Conservation (phyloP, 2,797 vertebrate species). For the Diplodus puntazzo region DNA sequence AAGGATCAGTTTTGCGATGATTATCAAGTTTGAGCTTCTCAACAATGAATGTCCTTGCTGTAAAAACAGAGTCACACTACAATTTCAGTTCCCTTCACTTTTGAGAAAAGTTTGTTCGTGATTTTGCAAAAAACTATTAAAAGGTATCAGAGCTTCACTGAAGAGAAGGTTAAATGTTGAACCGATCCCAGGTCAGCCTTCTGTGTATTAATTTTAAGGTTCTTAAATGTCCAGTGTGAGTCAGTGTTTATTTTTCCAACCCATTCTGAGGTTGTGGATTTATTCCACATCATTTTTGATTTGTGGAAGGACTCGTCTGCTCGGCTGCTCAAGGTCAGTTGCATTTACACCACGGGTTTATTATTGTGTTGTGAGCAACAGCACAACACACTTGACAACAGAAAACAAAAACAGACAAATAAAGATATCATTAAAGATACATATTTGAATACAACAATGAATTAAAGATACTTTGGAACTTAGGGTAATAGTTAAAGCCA, state of each 20-base stretch:
- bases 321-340: slow-evolving; percentile 49
- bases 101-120: slow-evolving; percentile 8
- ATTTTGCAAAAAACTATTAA: slow-evolving; percentile 10
- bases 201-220: slow-evolving; percentile 16
- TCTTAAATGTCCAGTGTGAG: slow-evolving; percentile 23
- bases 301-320: slow-evolving; percentile 22
- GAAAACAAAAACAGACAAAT: slow-evolving; percentile 40
- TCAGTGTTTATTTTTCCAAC: slow-evolving; percentile 17
- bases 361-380: slow-evolving; percentile 37
- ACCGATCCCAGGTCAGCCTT: background rate
- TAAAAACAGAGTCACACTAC: background rate
- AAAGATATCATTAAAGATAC: slow-evolving; percentile 30
- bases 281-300: slow-evolving; percentile 49
- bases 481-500: background rate
- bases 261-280: slow-evolving; percentile 32
- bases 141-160: slow-evolving; percentile 2
- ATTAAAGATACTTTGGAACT: background rate
- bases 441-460: slow-evolving; percentile 14
- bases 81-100: slow-evolving; percentile 7
- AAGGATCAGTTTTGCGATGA: background rate
- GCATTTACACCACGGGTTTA: slow-evolving; percentile 49
- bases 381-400: slow-evolving; percentile 41
- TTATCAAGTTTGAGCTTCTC: background rate
- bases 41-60: background rate
- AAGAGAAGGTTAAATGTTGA: slow-evolving; percentile 24